phyloP scores from a whole-genome alignment of 2,113 vertebrate genomes.

The Salvator merianae region DNA sequence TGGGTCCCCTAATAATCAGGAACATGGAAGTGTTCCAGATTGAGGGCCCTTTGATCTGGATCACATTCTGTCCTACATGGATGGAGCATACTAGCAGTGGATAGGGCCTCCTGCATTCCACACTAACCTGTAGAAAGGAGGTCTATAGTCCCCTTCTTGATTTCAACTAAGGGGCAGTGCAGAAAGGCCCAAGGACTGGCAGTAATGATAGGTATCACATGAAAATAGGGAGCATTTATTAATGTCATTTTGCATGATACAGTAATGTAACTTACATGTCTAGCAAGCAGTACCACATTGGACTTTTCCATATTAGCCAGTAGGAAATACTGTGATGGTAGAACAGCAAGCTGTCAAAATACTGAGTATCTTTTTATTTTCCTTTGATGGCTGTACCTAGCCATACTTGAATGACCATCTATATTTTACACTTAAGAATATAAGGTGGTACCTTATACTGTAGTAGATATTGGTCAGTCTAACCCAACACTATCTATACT shows the following conservation, averaged over 20 bases:
- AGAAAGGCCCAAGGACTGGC: fast-evolving
- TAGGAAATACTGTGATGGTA: not conserved
- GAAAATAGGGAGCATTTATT: not conserved
- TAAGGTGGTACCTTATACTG: not conserved
- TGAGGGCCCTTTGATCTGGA: no score
- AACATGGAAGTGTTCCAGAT: no score
- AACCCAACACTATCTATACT: no score
- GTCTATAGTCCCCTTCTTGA: no score
- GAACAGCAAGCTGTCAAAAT: not conserved
- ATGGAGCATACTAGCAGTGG: no score
- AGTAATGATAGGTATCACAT: slow-evolving; percentile 20
- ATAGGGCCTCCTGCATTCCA: no score
- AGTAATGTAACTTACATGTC: not conserved
- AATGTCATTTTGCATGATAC: not conserved
- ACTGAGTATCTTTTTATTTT: not conserved
- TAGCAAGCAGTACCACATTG: not conserved
- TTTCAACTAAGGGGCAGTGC: no score
- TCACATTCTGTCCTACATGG: no score
- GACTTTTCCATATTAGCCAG: slow-evolving; percentile 1
- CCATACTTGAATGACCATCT: not conserved
- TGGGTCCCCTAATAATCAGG: no score
- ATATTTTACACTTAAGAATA: not conserved
- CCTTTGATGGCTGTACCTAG: not conserved
- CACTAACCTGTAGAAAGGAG: no score
- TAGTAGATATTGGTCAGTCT: not conserved